Evolutionary conservation across 1,140 invertebrate species (phyloP), one percentile per base, ranked within the genome.

Genomic region (Arctopsyche grandis): DNA sequence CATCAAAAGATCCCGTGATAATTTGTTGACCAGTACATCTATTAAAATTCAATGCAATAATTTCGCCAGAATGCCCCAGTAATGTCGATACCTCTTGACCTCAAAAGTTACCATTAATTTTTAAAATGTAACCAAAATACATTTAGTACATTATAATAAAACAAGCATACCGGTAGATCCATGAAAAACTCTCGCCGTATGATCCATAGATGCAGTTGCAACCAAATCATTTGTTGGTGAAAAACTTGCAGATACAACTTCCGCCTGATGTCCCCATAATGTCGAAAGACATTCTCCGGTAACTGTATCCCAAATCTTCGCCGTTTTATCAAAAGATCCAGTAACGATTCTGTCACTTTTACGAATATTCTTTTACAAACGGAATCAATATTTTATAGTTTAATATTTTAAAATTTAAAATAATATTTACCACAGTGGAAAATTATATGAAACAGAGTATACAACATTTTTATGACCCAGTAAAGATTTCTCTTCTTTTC

Each of bases 321-420:
- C 92, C 0, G 93, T 94, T 85, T 93, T 94, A 85, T 96, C 94
- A 85, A 96, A 96, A 0, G 94, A 95, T 43, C 93, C 93, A 0
- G 94, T 95, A 26, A 93, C 86, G 16, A 95, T 91, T 86, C 92
- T 91, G 83, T 94, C 92, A 66, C 94, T 95, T 84, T 69, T n/a
- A n/a, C n/a, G n/a, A 86, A 87, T 78, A 70, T 60, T 58, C 29
- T 38, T 4, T 69, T 16, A 24, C 7, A 60, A 9, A 60, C 56
- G n/a, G 19, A 46, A 7, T 46, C 44, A 46, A 46, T 46, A 46
- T 46, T 46, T 46, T 46, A 12, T 12, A 46, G 5, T 12, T 7
- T 46, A 46, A 46, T n/a, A 46, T 46, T 5, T 7, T 46, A 46
- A 46, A 12, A 46, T 12, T 46, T 46, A 7, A 46, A 60, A 9